Evolutionary conservation across 2,888 invertebrate species (phyloP), one percentile per base, ranked within the genome.

Genomic region (Trissoscelio sp.): DNA sequence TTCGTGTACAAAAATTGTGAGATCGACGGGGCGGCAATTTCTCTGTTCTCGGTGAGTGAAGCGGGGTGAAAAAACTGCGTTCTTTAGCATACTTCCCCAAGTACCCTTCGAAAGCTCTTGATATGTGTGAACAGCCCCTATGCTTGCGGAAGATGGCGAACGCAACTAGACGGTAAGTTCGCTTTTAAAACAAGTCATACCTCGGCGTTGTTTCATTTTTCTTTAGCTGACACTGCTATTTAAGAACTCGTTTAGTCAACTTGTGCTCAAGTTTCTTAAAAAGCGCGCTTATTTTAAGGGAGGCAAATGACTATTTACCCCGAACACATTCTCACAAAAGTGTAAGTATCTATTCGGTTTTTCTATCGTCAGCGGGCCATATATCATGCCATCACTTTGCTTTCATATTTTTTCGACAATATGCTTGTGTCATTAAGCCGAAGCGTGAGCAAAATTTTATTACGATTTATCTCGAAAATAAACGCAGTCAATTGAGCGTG

Each of bases 41-140:
- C 66, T 60, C 48, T 64, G 78, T 75, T 62, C 78, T 57, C 42
- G 53, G 58, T 34, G 74, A 48, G 51, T 62, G 57, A 28, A 60
- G 64, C 44, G 58, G 67, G 81, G 79, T 66, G 79, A 79, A 83
- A 83, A 83, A 84, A 82, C 78, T 84, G 82, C 83, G 79, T 82
- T 84, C 74, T 83, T 83, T 82, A 83, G 82, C 79, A 66, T 82
- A 53, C 82, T 79, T 64, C 44, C n/a, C 73, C 39, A 74, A 83
- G 83, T 83, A 39, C 46, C 37, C 69, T 75, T 79, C 44, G 70
- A 84, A 83, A 44, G 81, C 66, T 14, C 85, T 85, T 82, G 72
- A 80, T 79, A 79, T 60, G 81, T 67, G 83, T 74, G 82, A 82
- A 83, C 79, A 83, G 73, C 81, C 81, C 64, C 79, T 77, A 69